Evolutionary conservation across 2,888 invertebrate genomes (phyloP).

Genomic region (Acrobasis consociella): DNA sequence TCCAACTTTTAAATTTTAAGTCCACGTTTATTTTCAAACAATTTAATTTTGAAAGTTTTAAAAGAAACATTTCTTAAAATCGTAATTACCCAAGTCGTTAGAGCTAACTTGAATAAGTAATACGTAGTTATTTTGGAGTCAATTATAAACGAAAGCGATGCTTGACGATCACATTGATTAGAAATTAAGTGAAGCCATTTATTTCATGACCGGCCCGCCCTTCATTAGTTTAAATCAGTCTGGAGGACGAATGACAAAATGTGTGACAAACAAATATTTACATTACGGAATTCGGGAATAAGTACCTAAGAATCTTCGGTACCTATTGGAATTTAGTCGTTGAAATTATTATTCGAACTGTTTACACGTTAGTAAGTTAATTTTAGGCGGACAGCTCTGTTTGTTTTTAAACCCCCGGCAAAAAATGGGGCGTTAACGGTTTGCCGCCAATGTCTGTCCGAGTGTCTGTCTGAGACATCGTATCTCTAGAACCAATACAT

Average conservation of each 20-base stretch:
- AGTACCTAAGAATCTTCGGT: neutral
- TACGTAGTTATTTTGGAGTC: constrained; percentile 1
- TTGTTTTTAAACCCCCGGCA: no score
- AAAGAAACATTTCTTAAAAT: neutral
- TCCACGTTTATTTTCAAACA: neutral
- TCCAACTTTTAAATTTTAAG: neutral
- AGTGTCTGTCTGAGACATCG: no score
- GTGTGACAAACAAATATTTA: neutral
- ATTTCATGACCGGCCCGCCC: constrained; percentile 13
- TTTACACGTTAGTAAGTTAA: no score
- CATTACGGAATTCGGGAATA: neutral
- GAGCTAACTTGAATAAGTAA: neutral
- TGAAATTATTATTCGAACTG: neutral
- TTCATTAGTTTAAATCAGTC: constrained; percentile 23
- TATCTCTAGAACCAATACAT: no score
- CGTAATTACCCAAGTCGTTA: neutral
- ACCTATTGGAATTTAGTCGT: neutral
- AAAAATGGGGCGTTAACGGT: no score
- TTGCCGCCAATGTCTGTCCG: no score
- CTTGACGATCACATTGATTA: constrained; percentile 19
- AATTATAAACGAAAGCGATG: constrained; percentile 23
- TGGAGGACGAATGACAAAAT: constrained; percentile 23
- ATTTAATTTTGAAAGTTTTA: neutral
- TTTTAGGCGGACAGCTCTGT: no score
- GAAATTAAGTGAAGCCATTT: constrained; percentile 16